phyloP scores from a whole-genome alignment of 2,888 invertebrate genomes.

The Amphipoea lucens region DNA sequence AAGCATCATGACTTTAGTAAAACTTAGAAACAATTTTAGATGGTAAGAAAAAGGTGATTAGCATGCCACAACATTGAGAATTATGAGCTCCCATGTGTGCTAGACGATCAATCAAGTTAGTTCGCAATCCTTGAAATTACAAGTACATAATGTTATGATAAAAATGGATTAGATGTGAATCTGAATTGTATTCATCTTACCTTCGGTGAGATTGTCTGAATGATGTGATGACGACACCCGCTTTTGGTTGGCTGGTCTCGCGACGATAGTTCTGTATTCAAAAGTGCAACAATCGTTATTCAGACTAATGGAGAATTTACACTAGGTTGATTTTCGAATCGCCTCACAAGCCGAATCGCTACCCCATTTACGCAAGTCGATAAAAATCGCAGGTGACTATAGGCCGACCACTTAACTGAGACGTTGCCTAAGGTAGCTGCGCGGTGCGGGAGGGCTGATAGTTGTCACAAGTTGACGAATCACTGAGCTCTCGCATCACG shows the following conservation, averaged over 20 bases:
- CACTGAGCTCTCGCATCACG: no score
- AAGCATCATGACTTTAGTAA: slow-evolving; percentile 70
- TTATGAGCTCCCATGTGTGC: slow-evolving; percentile 77
- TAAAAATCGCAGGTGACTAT: neutral
- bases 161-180: slow-evolving; percentile 52
- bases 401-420: no score
- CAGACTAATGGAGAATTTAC: neutral
- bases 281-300: slow-evolving; percentile 10
- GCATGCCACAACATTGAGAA: slow-evolving; percentile 86
- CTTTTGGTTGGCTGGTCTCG: slow-evolving; percentile 91
- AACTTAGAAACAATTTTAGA: slow-evolving; percentile 59
- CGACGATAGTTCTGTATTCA: slow-evolving; percentile 85
- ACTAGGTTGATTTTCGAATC: neutral
- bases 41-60: slow-evolving; percentile 64
- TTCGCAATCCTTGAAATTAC: slow-evolving; percentile 40
- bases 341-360: neutral
- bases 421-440: no score
- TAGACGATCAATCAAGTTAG: slow-evolving; percentile 64
- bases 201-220: slow-evolving; percentile 96
- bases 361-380: neutral
- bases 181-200: slow-evolving; percentile 82
- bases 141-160: slow-evolving; percentile 53
- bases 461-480: no score
- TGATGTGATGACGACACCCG: slow-evolving; percentile 97
- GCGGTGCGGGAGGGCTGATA: no score